Evolutionary conservation across 2,888 invertebrate genomes (phyloP).

Genomic region (Pachliopta kotzebuea): DNA sequence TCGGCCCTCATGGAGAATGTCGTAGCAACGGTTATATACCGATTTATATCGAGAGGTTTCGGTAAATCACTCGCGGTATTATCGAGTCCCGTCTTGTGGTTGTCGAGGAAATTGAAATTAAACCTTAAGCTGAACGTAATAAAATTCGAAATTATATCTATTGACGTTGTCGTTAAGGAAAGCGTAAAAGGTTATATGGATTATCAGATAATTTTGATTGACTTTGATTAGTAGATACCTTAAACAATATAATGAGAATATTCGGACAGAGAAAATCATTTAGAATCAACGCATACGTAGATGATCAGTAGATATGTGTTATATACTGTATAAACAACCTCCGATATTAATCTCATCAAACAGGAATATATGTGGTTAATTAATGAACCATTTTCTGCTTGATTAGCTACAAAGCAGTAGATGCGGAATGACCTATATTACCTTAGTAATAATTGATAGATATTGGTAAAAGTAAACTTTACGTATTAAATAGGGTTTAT

Average conservation of each 20-base stretch:
- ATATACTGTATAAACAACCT: neutral
- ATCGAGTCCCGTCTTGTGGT: neutral
- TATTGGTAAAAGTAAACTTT: neutral
- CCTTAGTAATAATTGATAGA: neutral
- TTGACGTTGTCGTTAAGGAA: neutral
- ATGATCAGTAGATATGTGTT: neutral
- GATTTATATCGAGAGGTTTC: neutral
- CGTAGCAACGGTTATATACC: neutral
- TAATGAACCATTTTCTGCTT: neutral
- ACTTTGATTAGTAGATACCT: neutral
- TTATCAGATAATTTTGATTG: neutral
- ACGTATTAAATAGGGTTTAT: too few species aligned
- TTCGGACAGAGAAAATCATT: neutral
- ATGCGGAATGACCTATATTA: neutral
- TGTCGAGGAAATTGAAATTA: neutral
- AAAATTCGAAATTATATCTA: neutral
- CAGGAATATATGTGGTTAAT: neutral
- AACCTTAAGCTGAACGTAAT: neutral
- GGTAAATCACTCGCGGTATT: neutral
- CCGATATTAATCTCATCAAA: neutral
- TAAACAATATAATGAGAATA: neutral
- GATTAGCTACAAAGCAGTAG: neutral
- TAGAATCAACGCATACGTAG: neutral
- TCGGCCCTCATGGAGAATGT: constrained; percentile 1
- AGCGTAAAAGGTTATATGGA: neutral